Conservation (phyloP, 2,888 invertebrate genomes). For the Metopia argyrocephala region DNA sequence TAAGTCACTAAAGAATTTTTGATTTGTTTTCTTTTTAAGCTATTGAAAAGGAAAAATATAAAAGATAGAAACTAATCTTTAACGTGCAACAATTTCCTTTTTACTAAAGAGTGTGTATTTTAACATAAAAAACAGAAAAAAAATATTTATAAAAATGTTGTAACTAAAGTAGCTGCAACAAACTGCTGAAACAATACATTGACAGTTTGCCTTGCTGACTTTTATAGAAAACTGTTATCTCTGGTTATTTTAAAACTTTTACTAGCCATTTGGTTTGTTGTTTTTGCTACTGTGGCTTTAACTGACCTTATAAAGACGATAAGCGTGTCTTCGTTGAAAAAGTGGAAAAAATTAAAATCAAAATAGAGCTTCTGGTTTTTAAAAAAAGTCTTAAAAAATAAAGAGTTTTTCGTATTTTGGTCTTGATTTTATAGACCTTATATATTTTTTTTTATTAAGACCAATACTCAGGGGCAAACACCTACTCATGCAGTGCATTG, state of each 20-base stretch:
- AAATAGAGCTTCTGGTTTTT: slow-evolving; percentile 56
- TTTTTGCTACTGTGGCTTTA: slow-evolving; percentile 17
- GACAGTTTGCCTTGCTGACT: too few relatives aligned
- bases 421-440: background rate
- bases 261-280: slow-evolving; percentile 11
- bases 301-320: slow-evolving; percentile 76
- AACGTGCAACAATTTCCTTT: slow-evolving; percentile 64
- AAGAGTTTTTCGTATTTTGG: background rate
- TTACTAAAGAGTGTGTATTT: slow-evolving; percentile 20
- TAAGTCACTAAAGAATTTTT: slow-evolving; percentile 4
- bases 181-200: slow-evolving; percentile 32
- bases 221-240: background rate
- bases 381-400: background rate
- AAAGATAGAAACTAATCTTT: slow-evolving; percentile 51
- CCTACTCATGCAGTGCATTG: too few relatives aligned
- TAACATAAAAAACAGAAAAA: background rate
- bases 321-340: slow-evolving; percentile 72
- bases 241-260: background rate
- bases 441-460: too few relatives aligned
- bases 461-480: too few relatives aligned
- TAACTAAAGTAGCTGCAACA: slow-evolving; percentile 56
- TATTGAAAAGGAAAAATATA: background rate
- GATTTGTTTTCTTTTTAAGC: slow-evolving; percentile 25
- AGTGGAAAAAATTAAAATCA: slow-evolving; percentile 31
- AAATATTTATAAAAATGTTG: slow-evolving; percentile 48